These are phyloP conservation scores for Dendroctonus ponderosae DNA, from an alignment of 1,140 invertebrate species.

Conservation along the genomic window DNA sequence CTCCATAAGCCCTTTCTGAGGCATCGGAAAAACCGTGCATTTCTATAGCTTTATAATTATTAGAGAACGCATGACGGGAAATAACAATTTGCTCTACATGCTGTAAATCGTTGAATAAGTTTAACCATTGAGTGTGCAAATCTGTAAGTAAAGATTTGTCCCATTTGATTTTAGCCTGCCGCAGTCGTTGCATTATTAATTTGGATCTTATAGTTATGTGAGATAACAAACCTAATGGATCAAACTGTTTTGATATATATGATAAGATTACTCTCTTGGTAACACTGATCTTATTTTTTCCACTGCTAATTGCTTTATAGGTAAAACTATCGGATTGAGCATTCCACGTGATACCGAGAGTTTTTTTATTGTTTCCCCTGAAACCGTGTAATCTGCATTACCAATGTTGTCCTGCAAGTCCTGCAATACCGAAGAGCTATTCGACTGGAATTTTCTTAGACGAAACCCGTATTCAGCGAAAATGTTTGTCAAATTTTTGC, in stretches of 20 bases:
- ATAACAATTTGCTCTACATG: conserved; percentile 21
- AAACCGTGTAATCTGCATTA: conserved; percentile 12
- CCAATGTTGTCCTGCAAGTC: conserved; percentile 6
- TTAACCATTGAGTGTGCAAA: conserved; percentile 11
- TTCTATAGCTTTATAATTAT: conserved; percentile 24
- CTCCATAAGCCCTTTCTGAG: conserved; percentile 44
- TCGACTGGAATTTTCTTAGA: conserved; percentile 41
- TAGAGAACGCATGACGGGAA: conserved; percentile 16
- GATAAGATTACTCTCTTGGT: conserved; percentile 44
- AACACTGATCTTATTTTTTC: not conserved
- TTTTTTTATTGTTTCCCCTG: conserved; percentile 38
- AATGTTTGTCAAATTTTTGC: conserved; percentile 32
- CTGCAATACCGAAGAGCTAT: conserved; percentile 7
- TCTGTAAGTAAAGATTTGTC: conserved; percentile 37
- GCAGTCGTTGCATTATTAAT: conserved; percentile 45
- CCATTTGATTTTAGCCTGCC: conserved; percentile 40
- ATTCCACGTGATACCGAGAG: conserved; percentile 28
- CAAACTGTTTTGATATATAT: conserved; percentile 36
- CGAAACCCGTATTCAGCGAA: conserved; percentile 34
- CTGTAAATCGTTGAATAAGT: conserved; percentile 10
- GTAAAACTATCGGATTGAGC: conserved; percentile 2
- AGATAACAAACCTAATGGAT: conserved; percentile 45
- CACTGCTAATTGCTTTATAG: not conserved
- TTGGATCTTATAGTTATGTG: conserved; percentile 40
- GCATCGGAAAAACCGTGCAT: conserved; percentile 50